Percentiles rank a stretch among this genome's conserved stretches.
phyloP scores from a whole-genome alignment of 2,888 invertebrate species.

The Campopleginae sp. region DNA sequence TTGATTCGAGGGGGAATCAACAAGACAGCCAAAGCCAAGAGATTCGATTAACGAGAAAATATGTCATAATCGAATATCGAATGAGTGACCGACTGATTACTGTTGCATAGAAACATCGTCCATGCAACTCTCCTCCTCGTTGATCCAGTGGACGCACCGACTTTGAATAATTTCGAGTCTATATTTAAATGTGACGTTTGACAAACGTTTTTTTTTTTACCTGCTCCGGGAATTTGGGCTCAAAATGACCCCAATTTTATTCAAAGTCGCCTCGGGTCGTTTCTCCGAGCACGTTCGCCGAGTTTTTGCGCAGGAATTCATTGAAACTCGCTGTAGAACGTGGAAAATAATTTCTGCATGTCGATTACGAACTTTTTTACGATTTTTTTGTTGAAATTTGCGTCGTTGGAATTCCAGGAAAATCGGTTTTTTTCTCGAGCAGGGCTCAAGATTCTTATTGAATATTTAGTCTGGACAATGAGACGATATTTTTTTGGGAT shows the following conservation, averaged over 20 bases:
- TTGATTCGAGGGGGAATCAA: slow-evolving; percentile 18
- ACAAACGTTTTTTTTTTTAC: neutral
- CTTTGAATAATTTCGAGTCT: neutral
- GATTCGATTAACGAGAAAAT: neutral
- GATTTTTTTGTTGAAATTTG: too few species aligned
- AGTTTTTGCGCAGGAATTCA: too few species aligned
- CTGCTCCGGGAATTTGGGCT: too few species aligned
- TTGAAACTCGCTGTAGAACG: neutral
- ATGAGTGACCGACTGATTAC: neutral
- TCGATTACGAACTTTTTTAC: too few species aligned
- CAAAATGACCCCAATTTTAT: too few species aligned
- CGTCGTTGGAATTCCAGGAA: too few species aligned
- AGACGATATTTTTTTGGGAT: too few species aligned
- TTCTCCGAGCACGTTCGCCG: too few species aligned
- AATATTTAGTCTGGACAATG: too few species aligned
- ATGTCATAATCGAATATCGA: slow-evolving; percentile 8
- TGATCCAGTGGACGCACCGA: neutral
- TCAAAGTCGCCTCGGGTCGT: too few species aligned
- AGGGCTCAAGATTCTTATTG: too few species aligned
- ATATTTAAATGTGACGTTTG: slow-evolving; percentile 1
- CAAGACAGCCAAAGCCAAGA: slow-evolving; percentile 15
- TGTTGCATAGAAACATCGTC: neutral
- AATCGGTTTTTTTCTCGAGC: too few species aligned
- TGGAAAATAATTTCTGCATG: neutral
- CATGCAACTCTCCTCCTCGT: neutral